Percentiles rank a stretch among this genome's conserved stretches.
phyloP scores from a whole-genome alignment of 2,888 invertebrate species.

The Zhuqinia jingwanae region DNA sequence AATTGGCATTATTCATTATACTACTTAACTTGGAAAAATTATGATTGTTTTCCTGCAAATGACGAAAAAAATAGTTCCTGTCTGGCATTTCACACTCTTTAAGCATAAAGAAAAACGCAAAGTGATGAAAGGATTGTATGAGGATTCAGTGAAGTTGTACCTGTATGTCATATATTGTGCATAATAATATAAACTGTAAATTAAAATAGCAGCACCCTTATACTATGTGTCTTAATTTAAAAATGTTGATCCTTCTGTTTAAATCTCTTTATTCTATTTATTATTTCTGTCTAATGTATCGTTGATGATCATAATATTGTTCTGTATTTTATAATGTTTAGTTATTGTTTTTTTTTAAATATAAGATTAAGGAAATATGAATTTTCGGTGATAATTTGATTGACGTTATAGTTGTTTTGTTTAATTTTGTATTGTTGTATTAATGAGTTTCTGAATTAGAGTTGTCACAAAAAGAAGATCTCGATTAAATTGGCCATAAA shows the following conservation, averaged over 20 bases:
- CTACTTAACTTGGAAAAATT: background rate
- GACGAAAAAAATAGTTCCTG: background rate
- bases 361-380: background rate
- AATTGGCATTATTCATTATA: background rate
- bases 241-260: too few relatives aligned
- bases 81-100: background rate
- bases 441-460: background rate
- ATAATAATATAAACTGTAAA: background rate
- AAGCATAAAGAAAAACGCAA: background rate
- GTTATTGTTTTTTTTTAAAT: background rate
- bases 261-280: background rate
- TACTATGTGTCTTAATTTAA: too few relatives aligned
- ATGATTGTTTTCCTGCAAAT: background rate
- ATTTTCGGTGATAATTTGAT: background rate
- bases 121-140: background rate
- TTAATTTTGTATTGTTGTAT: background rate
- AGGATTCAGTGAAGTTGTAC: background rate
- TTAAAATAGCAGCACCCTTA: background rate
- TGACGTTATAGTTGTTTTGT: background rate
- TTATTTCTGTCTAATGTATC: background rate
- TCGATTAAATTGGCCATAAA: conserved; percentile 55
- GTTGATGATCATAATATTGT: background rate
- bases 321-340: background rate
- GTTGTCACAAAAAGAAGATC: conserved; percentile 41
- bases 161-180: background rate